Evolutionary conservation across 2,797 vertebrate genomes (phyloP), one percentile per base, ranked within the genome.

Genomic region (Morelia viridis): DNA sequence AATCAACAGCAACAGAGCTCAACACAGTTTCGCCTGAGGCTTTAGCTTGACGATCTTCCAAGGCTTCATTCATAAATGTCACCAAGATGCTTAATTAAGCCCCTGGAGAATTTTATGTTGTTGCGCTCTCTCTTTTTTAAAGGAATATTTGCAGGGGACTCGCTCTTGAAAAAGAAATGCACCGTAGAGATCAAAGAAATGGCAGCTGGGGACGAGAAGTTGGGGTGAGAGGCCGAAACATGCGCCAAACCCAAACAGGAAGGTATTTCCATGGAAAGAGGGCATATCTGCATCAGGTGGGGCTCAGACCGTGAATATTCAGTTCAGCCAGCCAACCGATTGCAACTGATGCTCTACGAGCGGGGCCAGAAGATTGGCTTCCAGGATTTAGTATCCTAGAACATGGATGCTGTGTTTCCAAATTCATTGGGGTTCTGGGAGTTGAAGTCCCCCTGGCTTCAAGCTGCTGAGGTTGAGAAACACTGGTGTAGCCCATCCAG

Each of bases 1-100:
- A 91, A 91, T 64, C 26, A 91, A 80, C 15, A 91, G 64, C 31
- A 41, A 28, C 26, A 89, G 61, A 41, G 22, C 17, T 19, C 35
- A 22, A n/a, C 65, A 28, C 15, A 11, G 57, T 26, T 13, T 5
- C 58, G 62, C 22, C 9, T 0, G 5, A 2, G 17, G 76, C 26
- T 35, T 60, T 4, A 53, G 1, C 12, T 0, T 5, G 26, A 31
- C 7, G 61, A 7, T 65, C 56, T 13, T 11, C n/a, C 22, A 1
- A 68, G 35, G 12, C 87, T 56, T 61, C 76, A 85, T 56, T 89
- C 83, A 64, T 15, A 71, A 91, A 91, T 91, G 56, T 76, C 35
- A 80, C 19, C 4, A 0, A 35, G 86, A 1, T 4, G 0, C 0
- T 0, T 0, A 24, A 0, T 65, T 50, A 85, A 50, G 61, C 28